phyloP scores from a whole-genome alignment of 1,140 invertebrate genomes.

The Hestina assimilis region DNA sequence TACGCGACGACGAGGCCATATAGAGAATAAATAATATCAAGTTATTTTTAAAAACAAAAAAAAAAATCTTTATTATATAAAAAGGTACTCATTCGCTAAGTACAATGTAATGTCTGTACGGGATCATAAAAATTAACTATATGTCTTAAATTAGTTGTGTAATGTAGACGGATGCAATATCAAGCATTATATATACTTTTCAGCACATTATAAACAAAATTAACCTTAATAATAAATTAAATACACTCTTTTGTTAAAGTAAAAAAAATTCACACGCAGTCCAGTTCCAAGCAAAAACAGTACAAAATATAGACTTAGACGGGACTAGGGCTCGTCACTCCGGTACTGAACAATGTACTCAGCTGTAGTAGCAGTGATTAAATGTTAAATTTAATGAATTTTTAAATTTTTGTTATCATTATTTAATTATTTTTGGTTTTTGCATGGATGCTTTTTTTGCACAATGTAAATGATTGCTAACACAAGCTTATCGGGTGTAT shows the following conservation, averaged over 20 bases:
- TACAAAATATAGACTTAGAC: slow-evolving; percentile 53
- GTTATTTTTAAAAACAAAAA: no score
- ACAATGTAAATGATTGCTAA: neutral
- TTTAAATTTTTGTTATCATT: neutral
- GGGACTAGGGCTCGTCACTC: slow-evolving; percentile 50
- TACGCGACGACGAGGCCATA: no score
- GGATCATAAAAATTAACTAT: slow-evolving; percentile 28
- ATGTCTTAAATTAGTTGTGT: slow-evolving; percentile 17
- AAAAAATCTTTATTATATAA: neutral
- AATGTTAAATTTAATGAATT: neutral
- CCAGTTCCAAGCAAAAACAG: slow-evolving; percentile 31
- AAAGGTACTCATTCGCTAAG: slow-evolving; percentile 20
- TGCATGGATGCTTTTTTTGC: neutral
- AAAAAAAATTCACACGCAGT: slow-evolving; percentile 35
- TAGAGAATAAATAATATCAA: no score
- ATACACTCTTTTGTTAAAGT: slow-evolving; percentile 35
- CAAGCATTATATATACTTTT: slow-evolving; percentile 20
- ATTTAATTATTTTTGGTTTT: neutral
- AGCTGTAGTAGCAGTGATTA: slow-evolving; percentile 24
- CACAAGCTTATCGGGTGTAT: neutral
- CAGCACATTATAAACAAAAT: slow-evolving; percentile 23
- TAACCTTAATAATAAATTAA: slow-evolving; percentile 31
- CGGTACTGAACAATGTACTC: slow-evolving; percentile 15
- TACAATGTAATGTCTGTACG: slow-evolving; percentile 18
- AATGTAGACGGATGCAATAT: slow-evolving; percentile 30